Evolutionary conservation across 2,888 invertebrate genomes (phyloP), one percentile per base, ranked within the genome.

Genomic region (Erebia aethiops): DNA sequence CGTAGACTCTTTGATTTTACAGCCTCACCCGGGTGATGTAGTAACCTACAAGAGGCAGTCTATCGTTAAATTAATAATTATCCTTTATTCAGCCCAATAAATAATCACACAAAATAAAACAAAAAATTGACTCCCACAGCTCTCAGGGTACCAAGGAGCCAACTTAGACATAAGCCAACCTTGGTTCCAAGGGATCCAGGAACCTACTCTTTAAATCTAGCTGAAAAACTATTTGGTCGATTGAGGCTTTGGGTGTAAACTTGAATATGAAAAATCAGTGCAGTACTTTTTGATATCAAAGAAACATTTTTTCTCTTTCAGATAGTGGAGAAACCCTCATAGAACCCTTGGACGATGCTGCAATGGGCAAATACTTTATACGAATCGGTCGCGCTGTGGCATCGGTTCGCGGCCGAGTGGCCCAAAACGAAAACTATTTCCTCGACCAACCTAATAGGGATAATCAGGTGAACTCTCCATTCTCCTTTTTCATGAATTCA

Each of bases 361-460:
- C 87, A 0, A n/a, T 90, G 0, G 92, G 92, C 9, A 80, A 80
- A 16, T 78, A 91, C 75, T 87, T 84, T 78, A 80, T 76, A 0
- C 81, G 85, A 0, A 63, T 87, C 11, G 78, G 82, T 0, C 83
- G 91, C 1, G 79, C 85, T 8, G 76, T 79, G 0, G 92, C 88
- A 0, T 87, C 89, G 0, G 77, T 92, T n/a, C 75, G 92, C 0
- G 92, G 92, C 0, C 75, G 87, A 0, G 82, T 92, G 0, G 90
- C 89, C 0, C 92, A 92, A 74, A 82, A 84, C 16, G 92, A 93
- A 79, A 82, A 82, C 73, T 93, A 88, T 78, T 93, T 92, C 73
- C 73, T 89, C 81, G 92, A 93, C 35, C 80, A 84, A 43, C 85
- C 86, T 0, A 92, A 92, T 60, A 84, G 93, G 52, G 88, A 91